phyloP scores from a whole-genome alignment of 1,140 invertebrate species.

The Mya arenaria region DNA sequence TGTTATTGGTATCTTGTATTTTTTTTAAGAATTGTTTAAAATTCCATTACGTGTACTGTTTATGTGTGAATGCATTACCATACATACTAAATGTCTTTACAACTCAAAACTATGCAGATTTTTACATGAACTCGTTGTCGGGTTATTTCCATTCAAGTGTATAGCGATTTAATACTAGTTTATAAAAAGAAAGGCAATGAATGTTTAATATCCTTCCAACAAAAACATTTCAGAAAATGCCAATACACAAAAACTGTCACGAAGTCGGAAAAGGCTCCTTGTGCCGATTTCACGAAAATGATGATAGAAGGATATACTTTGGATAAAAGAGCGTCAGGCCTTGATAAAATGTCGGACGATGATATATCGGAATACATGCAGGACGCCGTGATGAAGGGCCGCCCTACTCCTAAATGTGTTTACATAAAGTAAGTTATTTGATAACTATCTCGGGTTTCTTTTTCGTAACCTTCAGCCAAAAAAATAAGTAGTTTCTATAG shows the following conservation, averaged over 20 bases:
- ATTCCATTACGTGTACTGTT: neutral
- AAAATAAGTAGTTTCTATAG: neutral
- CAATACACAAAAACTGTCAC: neutral
- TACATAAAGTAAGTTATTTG: slow-evolving; percentile 14
- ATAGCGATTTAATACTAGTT: neutral
- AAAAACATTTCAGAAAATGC: slow-evolving; percentile 20
- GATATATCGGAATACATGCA: slow-evolving; percentile 18
- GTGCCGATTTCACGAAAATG: slow-evolving; percentile 35
- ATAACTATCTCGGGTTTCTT: neutral
- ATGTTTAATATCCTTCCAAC: neutral
- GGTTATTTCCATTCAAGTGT: neutral
- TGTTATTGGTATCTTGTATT: neutral
- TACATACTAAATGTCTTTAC: neutral
- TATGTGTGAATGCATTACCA: neutral
- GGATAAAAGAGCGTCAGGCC: slow-evolving; percentile 30
- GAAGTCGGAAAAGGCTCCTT: slow-evolving; percentile 27
- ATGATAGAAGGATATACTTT: slow-evolving; percentile 1
- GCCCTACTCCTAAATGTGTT: slow-evolving; percentile 34
- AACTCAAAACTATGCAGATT: neutral
- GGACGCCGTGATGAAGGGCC: slow-evolving; percentile 5
- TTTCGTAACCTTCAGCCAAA: neutral
- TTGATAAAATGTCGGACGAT: slow-evolving; percentile 8
- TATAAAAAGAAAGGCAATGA: neutral
- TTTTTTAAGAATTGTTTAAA: neutral
- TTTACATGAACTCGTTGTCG: neutral